Evolutionary conservation across 2,113 vertebrate genomes (phyloP), one percentile per base, ranked within the genome.

Genomic region (Myotis yumanensis): DNA sequence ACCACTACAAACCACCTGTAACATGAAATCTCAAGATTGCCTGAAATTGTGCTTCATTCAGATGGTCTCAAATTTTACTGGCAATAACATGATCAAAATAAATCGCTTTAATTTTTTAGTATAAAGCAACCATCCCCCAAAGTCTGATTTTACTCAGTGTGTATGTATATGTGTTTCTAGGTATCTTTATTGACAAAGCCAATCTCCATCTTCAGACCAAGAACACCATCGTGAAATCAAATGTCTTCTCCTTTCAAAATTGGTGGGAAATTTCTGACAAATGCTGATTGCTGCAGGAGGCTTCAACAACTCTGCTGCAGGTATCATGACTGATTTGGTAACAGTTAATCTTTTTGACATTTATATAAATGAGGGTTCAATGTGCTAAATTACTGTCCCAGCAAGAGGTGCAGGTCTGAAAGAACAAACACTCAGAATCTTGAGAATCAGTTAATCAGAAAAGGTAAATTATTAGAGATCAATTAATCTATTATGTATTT

Each of bases 301-400:
- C 25, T 18, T 18, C 93, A 88, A 48, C 30, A 91, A 20, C 22
- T 62, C 5, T 89, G 9, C 18, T 79, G 46, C n/a, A 72, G 79
- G 95, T 97, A 88, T 85, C 81, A 48, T 83, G 66, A 52, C 14
- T 80, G 37, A 46, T 57, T 93, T 79, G 20, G 48, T 84, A 92
- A 12, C 7, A 89, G 48, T 43, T 91, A 46, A 93, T 97, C n/a
- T 81, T 95, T 92, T 66, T 96, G 46, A 82, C 37, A 25, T 82
- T 90, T 90, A 62, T 79, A 95, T 92, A 90, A 93, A 88, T 94
- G 81, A 93, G 28, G 57, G 12, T 76, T 9, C 35, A 89, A 54
- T 43, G 35, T 66, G 17, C 40, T 94, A 37, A 82, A 66, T 91
- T 96, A 46, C 23, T 90, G 32, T 72, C 59, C 32, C n/a, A 90